Percentiles rank a stretch among this genome's conserved stretches.
phyloP scores from a whole-genome alignment of 1,140 invertebrate genomes.

The Pogonomyrmex barbatus region DNA sequence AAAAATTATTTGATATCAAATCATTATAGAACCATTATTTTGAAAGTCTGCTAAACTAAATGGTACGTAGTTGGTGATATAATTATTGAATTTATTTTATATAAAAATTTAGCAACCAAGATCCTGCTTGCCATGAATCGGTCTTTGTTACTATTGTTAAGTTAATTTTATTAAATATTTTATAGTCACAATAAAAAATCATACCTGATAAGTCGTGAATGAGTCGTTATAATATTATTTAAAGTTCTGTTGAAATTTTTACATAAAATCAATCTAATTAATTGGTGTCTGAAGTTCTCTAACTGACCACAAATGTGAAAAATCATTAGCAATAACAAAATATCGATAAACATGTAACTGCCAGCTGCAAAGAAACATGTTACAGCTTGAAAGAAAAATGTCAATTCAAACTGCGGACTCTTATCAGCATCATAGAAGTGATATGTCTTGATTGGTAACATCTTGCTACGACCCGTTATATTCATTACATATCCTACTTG shows the following conservation, averaged over 20 bases:
- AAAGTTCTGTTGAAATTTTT: conserved; percentile 3
- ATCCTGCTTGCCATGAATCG: no score
- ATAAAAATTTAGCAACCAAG: no score
- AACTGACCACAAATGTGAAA: conserved; percentile 45
- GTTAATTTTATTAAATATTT: background rate
- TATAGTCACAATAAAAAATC: background rate
- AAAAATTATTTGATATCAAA: no score
- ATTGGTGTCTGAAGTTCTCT: background rate
- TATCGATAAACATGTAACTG: conserved; percentile 31
- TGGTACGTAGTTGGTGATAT: no score
- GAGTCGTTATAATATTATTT: background rate
- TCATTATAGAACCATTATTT: no score
- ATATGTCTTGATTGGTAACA: conserved; percentile 2
- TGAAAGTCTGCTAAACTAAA: no score
- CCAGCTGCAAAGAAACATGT: background rate
- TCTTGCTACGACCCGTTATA: background rate
- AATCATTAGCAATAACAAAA: conserved; percentile 3
- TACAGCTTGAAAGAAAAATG: background rate
- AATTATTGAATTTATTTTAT: no score
- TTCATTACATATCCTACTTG: background rate
- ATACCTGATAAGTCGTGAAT: conserved; percentile 39
- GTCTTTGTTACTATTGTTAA: no score
- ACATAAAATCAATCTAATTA: background rate
- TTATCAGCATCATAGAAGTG: background rate
- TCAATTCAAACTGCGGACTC: conserved; percentile 32